phyloP scores from a whole-genome alignment of 1,140 invertebrate genomes.

The Leptopilina clavipes region DNA sequence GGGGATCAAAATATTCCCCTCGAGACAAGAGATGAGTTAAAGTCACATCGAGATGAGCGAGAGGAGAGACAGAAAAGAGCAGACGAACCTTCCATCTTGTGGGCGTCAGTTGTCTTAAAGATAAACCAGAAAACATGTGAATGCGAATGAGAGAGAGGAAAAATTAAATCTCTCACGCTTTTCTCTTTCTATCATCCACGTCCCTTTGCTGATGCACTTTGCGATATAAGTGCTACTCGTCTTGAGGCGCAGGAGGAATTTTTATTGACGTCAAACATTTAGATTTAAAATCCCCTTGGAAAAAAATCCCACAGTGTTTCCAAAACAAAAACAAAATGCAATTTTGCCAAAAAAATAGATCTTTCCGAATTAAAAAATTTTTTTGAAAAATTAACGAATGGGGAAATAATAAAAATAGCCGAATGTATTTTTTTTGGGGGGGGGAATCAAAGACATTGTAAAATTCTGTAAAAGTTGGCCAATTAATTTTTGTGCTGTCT shows the following conservation, averaged over 20 bases:
- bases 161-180: constrained; percentile 18
- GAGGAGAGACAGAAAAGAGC: neutral
- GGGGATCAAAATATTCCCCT: no score
- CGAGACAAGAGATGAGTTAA: neutral
- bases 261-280: neutral
- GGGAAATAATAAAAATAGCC: no score
- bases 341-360: no score
- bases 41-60: neutral
- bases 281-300: neutral
- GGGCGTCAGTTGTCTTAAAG: constrained; percentile 26
- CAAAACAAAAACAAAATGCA: no score
- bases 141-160: neutral
- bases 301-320: neutral
- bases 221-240: constrained; percentile 24
- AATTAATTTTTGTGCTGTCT: constrained; percentile 68
- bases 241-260: constrained; percentile 5
- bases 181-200: constrained; percentile 12
- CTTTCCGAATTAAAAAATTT: no score
- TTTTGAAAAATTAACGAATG: no score
- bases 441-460: no score
- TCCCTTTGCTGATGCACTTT: neutral
- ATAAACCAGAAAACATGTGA: constrained; percentile 10
- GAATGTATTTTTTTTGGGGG: no score
- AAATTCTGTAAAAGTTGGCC: constrained; percentile 59
- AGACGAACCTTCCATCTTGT: constrained; percentile 14